phyloP scores from a whole-genome alignment of 2,797 vertebrate species.

The Falco naumanni region DNA sequence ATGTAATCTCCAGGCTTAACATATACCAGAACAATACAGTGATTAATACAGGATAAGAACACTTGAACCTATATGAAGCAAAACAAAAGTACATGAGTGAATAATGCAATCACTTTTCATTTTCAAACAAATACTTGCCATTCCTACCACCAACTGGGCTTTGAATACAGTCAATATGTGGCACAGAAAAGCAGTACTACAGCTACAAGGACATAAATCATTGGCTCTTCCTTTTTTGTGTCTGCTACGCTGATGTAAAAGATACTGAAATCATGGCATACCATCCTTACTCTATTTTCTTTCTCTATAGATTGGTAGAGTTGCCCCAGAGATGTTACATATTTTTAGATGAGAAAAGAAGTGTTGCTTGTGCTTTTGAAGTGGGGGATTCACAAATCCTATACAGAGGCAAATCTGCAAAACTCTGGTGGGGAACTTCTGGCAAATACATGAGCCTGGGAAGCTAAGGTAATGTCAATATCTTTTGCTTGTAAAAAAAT shows the following conservation, averaged over 20 bases:
- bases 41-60: background rate
- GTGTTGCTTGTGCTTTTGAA: background rate
- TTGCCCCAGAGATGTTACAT: background rate
- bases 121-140: background rate
- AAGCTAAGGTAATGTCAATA: background rate
- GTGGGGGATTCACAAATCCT: background rate
- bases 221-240: background rate
- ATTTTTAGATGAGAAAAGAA: background rate
- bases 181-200: background rate
- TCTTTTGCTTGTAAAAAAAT: background rate
- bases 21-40: fast-evolving
- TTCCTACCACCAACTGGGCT: background rate
- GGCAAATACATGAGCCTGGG: background rate
- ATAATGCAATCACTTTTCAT: background rate
- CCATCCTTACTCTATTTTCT: background rate
- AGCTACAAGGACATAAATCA: background rate
- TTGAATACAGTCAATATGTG: background rate
- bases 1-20: background rate
- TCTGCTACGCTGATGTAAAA: background rate
- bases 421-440: background rate
- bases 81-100: background rate
- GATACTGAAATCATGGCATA: background rate
- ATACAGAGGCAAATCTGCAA: background rate
- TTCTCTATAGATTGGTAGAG: background rate
- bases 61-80: fast-evolving